phyloP scores from a whole-genome alignment of 1,140 invertebrate species.

The Eriosoma lanigerum region DNA sequence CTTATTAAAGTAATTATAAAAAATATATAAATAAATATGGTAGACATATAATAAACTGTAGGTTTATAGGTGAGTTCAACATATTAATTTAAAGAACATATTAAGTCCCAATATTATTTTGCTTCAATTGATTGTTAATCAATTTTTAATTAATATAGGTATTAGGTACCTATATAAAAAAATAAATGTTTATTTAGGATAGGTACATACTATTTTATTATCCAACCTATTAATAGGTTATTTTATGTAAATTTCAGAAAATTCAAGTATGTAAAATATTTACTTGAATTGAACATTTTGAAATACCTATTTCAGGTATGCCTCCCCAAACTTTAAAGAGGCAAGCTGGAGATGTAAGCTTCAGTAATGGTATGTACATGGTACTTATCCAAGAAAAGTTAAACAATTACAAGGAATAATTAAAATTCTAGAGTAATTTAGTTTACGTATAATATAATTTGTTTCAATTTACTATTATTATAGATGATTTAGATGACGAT shows the following conservation, averaged over 20 bases:
- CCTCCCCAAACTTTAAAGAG: conserved; percentile 43
- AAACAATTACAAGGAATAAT: not conserved
- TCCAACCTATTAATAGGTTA: not conserved
- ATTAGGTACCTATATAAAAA: too few relatives aligned
- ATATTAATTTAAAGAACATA: too few relatives aligned
- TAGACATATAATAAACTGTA: too few relatives aligned
- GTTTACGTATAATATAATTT: conserved; percentile 32
- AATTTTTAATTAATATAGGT: too few relatives aligned
- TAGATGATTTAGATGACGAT: conserved; percentile 34
- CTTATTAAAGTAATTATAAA: too few relatives aligned
- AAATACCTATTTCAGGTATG: conserved; percentile 40
- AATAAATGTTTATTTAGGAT: not conserved
- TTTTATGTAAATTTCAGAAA: not conserved
- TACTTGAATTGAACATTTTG: conserved; percentile 26
- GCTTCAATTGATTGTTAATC: too few relatives aligned
- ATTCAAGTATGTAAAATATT: not conserved
- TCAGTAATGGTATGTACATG: conserved; percentile 37
- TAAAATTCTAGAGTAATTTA: not conserved
- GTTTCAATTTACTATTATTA: conserved; percentile 42
- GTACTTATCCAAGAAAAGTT: conserved; percentile 23
- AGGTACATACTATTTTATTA: not conserved
- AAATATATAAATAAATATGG: too few relatives aligned
- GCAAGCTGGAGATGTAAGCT: conserved; percentile 16
- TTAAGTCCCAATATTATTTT: too few relatives aligned
- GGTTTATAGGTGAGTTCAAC: too few relatives aligned